Evolutionary conservation across 2,113 vertebrate species (phyloP), one percentile per base, ranked within the genome.

Genomic region (Hemiprocne comata): DNA sequence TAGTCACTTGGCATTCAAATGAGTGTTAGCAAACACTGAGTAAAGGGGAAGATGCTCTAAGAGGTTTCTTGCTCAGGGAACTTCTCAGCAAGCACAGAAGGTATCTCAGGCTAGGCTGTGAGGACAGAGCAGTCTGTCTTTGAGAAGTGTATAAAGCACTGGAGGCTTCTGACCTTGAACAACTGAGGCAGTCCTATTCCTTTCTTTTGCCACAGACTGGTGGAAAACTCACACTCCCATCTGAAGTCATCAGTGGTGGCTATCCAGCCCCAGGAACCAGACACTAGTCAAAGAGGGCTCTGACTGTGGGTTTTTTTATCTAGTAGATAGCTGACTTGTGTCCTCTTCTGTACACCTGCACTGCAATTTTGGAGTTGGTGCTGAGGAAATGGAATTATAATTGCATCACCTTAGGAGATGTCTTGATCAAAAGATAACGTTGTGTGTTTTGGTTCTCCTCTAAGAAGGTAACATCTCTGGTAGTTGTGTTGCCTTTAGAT

Each of bases 1-100:
- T 33, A 91, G 60, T 87, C 51, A 67, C 60, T 80, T 90, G 1
- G 15, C 75, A 93, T 91, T 89, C 78, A 89, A 91, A 94, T 71
- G 77, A 76, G 71, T 23, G 14, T 51, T 58, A 71, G 65, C 20
- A 85, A 91, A 82, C 66, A 73, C n/a, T 42, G n/a, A 76, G 74
- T 29, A 51, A 83, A 94, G 34, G 34, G 12, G 46, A 66, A 85
- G n/a, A 38, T 83, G 11, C 23, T 38, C 12, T 74, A 46, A 62
- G 78, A 62, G 11, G 34, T 83, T 74, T 67, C 25, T 60, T 74
- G 15, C 33, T 74, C 14, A 33, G 62, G 21, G 31, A 82, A 76
- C 82, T 87, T 87, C 74, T 87, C 77, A 80, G 60, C 15, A 88
- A 60, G 33, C 13, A 51, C 4, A 66, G 54, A 51, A 77, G 2